Conservation (phyloP, 2,888 invertebrate genomes). For the Mythimna ferrago region DNA sequence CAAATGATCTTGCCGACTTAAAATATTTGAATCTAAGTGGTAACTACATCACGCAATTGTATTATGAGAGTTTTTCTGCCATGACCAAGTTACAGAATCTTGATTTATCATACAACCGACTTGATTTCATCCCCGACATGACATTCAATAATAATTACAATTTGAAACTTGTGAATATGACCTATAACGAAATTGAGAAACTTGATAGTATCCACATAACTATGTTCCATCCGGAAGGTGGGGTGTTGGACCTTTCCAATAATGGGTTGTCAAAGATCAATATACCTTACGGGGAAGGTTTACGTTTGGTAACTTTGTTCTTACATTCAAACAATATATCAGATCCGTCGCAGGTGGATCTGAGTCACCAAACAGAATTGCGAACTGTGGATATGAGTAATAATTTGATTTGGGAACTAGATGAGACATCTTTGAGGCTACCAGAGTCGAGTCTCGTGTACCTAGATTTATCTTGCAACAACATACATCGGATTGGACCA, state of each 20-base stretch:
- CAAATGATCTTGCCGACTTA: slow-evolving; percentile 74
- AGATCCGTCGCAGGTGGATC: slow-evolving; percentile 72
- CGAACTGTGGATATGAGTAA: slow-evolving; percentile 75
- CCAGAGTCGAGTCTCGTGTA: slow-evolving; percentile 70
- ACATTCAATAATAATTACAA: slow-evolving; percentile 75
- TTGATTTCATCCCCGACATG: slow-evolving; percentile 78
- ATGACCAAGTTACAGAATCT: slow-evolving; percentile 82
- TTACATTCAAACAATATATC: slow-evolving; percentile 80
- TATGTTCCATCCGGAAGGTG: slow-evolving; percentile 81
- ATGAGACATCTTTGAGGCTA: slow-evolving; percentile 75
- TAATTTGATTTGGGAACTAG: slow-evolving; percentile 75
- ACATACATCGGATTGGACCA: slow-evolving; percentile 76
- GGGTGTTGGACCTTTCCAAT: slow-evolving; percentile 82
- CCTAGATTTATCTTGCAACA: slow-evolving; percentile 79
- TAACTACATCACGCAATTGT: slow-evolving; percentile 75
- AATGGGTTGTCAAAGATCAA: slow-evolving; percentile 76
- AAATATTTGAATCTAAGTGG: slow-evolving; percentile 81
- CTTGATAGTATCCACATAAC: slow-evolving; percentile 75
- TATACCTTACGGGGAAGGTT: slow-evolving; percentile 77
- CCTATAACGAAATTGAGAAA: slow-evolving; percentile 75
- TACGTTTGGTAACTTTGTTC: slow-evolving; percentile 72
- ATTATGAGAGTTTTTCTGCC: slow-evolving; percentile 76
- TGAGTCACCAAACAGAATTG: slow-evolving; percentile 76
- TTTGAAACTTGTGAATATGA: slow-evolving; percentile 80
- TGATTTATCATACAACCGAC: slow-evolving; percentile 81